Conservation (phyloP, 1,140 invertebrate genomes). For the Gryon sp. region DNA sequence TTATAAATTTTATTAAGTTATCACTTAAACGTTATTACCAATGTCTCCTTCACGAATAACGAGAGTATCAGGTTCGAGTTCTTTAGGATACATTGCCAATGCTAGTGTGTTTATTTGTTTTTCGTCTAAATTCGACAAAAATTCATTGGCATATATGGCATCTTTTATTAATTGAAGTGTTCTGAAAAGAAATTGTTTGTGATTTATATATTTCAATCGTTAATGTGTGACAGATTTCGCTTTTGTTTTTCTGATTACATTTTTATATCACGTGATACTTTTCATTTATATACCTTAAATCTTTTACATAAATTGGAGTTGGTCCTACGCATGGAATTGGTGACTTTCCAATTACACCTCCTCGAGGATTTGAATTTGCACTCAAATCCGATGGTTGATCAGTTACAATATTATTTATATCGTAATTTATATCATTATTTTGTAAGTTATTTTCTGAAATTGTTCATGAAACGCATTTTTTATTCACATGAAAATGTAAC, state of each 20-base stretch:
- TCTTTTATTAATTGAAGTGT: slow-evolving; percentile 80
- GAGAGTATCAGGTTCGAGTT: slow-evolving; percentile 85
- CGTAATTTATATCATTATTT: slow-evolving; percentile 6
- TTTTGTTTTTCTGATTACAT: too few relatives aligned
- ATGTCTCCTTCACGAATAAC: slow-evolving; percentile 94
- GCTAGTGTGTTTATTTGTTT: slow-evolving; percentile 91
- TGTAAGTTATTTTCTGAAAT: slow-evolving; percentile 17
- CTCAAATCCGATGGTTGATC: slow-evolving; percentile 44
- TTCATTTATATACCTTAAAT: slow-evolving; percentile 26
- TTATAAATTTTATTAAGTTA: neutral
- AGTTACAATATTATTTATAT: slow-evolving; percentile 30
- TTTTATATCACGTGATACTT: too few relatives aligned
- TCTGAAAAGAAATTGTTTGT: too few relatives aligned
- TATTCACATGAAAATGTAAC: too few relatives aligned
- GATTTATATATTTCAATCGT: too few relatives aligned
- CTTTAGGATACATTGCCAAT: slow-evolving; percentile 93
- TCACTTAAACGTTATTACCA: slow-evolving; percentile 73
- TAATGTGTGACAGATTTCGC: too few relatives aligned
- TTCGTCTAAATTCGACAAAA: slow-evolving; percentile 94
- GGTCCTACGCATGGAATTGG: slow-evolving; percentile 68
- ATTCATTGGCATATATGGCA: slow-evolving; percentile 93
- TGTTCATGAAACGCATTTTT: too few relatives aligned
- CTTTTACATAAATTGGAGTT: slow-evolving; percentile 57
- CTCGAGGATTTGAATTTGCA: slow-evolving; percentile 71
- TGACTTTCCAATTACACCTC: slow-evolving; percentile 72